Percentiles rank a stretch among this genome's conserved stretches.
Evolutionary conservation across 1,140 invertebrate species (phyloP).

Genomic region (Aricia agestis): DNA sequence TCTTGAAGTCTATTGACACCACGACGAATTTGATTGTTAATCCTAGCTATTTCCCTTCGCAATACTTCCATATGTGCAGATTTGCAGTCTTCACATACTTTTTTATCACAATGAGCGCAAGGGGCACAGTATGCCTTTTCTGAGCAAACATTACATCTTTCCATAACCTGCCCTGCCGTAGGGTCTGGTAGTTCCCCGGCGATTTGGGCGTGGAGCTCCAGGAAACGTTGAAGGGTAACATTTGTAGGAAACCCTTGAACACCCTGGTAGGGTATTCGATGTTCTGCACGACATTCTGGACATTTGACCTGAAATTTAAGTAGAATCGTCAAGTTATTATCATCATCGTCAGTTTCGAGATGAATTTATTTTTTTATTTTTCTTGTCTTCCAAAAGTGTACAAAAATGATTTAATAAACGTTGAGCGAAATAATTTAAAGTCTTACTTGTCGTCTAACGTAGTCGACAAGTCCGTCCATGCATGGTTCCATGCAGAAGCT

Average conservation of each 20-base stretch:
- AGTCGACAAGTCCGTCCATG: conserved; percentile 97
- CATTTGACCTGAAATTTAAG: conserved; percentile 89
- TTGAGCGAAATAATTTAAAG: not conserved
- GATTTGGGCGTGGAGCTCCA: conserved; percentile 96
- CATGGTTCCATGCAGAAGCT: conserved; percentile 99
- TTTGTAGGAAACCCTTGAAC: conserved; percentile 97
- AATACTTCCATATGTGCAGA: conserved; percentile 97
- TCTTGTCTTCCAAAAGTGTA: too few relatives aligned
- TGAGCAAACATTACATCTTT: conserved; percentile 92
- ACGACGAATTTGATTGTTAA: conserved; percentile 94
- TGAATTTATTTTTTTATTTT: too few relatives aligned
- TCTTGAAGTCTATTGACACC: conserved; percentile 91
- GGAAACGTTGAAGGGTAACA: conserved; percentile 95
- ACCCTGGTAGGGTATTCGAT: conserved; percentile 97
- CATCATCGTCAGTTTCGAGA: not conserved
- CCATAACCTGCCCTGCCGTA: conserved; percentile 88
- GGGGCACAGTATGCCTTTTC: conserved; percentile 93
- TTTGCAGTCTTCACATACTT: conserved; percentile 93
- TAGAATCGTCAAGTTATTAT: not conserved
- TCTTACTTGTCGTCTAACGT: conserved; percentile 89
- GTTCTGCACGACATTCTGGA: conserved; percentile 98
- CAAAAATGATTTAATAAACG: too few relatives aligned
- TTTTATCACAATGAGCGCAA: conserved; percentile 96
- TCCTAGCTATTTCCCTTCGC: conserved; percentile 93
- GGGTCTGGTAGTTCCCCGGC: conserved; percentile 93